phyloP scores from a whole-genome alignment of 1,140 invertebrate species.

The Eufriesea mexicana region DNA sequence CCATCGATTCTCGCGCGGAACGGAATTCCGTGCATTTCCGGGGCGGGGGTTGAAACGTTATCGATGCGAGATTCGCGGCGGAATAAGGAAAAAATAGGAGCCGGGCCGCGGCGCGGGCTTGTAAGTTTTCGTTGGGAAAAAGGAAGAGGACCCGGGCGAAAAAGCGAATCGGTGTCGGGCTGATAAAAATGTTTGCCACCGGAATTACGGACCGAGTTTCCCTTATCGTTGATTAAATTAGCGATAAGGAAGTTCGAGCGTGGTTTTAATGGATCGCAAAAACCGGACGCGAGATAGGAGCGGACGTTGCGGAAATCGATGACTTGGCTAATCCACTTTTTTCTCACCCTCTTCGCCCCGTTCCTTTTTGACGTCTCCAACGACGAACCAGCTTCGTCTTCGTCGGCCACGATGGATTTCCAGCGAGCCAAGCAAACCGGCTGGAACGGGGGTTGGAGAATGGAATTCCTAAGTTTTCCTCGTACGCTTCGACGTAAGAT shows the following conservation, averaged over 20 bases:
- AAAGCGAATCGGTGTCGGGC: constrained; percentile 31
- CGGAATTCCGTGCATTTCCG: neutral
- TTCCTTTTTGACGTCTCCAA: constrained; percentile 9
- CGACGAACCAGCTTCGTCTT: neutral
- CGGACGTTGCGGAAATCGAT: constrained; percentile 17
- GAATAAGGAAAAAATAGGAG: neutral
- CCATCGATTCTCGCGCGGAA: neutral
- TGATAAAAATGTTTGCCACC: constrained; percentile 46
- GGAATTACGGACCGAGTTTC: constrained; percentile 17
- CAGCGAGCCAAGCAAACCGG: no score
- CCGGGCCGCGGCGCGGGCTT: neutral
- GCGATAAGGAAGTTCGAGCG: constrained; percentile 35
- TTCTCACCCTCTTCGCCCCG: no score
- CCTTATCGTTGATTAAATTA: constrained; percentile 51
- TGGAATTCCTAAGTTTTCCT: neutral
- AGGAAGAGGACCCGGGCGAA: neutral
- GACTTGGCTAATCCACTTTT: constrained; percentile 19
- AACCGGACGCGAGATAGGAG: constrained; percentile 7
- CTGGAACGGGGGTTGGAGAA: neutral
- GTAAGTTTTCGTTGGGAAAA: constrained; percentile 1
- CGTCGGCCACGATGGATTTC: neutral
- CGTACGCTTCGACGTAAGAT: neutral
- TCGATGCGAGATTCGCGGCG: neutral
- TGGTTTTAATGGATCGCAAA: constrained; percentile 43
- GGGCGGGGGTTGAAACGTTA: neutral